A percentile compares a stretch with the other conserved stretches of the same genome.
These are phyloP conservation scores for Pseudoips prasinana DNA, from an alignment of 2,888 invertebrate species.

Conservation along the genomic window DNA sequence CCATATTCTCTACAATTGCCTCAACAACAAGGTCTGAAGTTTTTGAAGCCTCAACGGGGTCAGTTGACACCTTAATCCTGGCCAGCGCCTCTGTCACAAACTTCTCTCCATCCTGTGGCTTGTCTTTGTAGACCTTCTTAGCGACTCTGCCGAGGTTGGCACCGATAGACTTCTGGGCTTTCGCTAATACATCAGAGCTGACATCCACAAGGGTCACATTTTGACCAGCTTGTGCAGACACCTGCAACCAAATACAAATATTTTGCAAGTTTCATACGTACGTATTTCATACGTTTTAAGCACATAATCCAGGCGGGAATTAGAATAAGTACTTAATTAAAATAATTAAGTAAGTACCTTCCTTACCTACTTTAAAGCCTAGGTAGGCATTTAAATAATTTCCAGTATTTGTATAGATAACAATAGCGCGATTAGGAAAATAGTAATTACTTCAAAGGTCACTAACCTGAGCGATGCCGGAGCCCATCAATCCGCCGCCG, in stretches of 20 bases:
- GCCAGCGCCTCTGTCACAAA: conserved; percentile 83
- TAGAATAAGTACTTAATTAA: not conserved
- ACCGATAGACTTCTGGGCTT: conserved; percentile 86
- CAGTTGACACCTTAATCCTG: conserved; percentile 81
- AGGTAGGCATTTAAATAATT: too few relatives aligned
- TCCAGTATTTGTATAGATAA: too few relatives aligned
- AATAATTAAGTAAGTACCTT: too few relatives aligned
- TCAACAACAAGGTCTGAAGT: conserved; percentile 90
- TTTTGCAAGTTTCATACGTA: too few relatives aligned
- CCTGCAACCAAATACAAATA: too few relatives aligned
- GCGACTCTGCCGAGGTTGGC: conserved; percentile 88
- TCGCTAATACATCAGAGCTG: conserved; percentile 85
- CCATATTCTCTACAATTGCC: conserved; percentile 93
- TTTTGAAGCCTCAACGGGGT: conserved; percentile 83
- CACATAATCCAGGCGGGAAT: too few relatives aligned
- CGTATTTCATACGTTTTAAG: too few relatives aligned
- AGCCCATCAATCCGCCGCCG: conserved; percentile 95
- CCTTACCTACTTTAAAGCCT: too few relatives aligned
- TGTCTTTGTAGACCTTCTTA: conserved; percentile 89
- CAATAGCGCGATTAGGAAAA: too few relatives aligned
- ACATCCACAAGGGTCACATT: conserved; percentile 91
- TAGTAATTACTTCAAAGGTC: too few relatives aligned
- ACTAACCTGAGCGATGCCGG: conserved; percentile 92
- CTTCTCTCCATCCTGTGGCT: conserved; percentile 82
- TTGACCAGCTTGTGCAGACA: conserved; percentile 92